These are phyloP conservation scores for Oxyura jamaicensis DNA, from an alignment of 2,113 vertebrate genomes.

Conservation along the genomic window DNA sequence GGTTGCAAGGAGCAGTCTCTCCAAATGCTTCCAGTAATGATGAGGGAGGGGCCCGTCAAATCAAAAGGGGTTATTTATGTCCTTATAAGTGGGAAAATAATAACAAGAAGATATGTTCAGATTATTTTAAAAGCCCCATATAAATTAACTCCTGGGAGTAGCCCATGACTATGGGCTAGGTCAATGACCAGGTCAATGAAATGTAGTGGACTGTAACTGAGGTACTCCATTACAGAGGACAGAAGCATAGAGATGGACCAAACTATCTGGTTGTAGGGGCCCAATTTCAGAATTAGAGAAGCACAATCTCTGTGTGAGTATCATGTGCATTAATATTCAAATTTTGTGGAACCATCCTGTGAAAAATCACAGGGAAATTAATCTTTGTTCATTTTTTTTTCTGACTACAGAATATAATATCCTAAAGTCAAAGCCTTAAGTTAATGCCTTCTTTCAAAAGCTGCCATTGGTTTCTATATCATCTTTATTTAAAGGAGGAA, in stretches of 20 bases:
- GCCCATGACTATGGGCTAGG: background rate
- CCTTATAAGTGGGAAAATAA: background rate
- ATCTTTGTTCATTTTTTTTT: background rate
- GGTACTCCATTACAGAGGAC: fast-evolving
- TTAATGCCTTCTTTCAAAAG: background rate
- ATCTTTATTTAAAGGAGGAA: background rate
- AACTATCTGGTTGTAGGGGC: background rate
- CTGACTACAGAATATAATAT: background rate
- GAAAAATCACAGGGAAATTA: background rate
- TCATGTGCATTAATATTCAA: background rate
- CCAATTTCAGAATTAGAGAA: background rate
- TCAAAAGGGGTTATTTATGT: background rate
- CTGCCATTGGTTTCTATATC: background rate
- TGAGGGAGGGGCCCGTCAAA: background rate
- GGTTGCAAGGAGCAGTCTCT: fast-evolving
- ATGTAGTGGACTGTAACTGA: fast-evolving
- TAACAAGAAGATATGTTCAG: fast-evolving
- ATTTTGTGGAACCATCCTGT: background rate
- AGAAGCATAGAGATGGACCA: background rate
- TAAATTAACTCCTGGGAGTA: background rate
- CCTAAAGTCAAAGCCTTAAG: background rate
- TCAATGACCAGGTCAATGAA: background rate
- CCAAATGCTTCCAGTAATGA: background rate
- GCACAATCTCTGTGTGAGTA: fast-evolving
- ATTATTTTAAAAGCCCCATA: background rate